phyloP scores from a whole-genome alignment of 2,888 invertebrate species.

The Luperina testacea region DNA sequence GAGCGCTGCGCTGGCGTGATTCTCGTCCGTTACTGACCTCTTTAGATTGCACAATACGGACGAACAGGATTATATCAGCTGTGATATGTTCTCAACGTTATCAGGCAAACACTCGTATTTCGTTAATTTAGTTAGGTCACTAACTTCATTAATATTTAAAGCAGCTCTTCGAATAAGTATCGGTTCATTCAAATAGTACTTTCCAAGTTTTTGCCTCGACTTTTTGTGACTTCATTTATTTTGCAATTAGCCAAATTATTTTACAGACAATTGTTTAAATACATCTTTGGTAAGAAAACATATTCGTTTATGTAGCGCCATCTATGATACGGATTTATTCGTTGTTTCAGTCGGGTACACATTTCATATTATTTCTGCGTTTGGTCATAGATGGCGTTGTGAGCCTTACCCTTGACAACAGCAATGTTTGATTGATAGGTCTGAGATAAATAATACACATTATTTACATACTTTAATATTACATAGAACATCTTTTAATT shows the following conservation, averaged over 20 bases:
- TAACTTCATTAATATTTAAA: constrained; percentile 20
- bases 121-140: constrained; percentile 27
- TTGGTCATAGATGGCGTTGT: constrained; percentile 59
- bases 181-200: neutral
- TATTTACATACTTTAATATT: constrained; percentile 77
- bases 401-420: constrained; percentile 13
- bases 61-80: constrained; percentile 24
- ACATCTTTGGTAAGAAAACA: neutral
- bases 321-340: constrained; percentile 37
- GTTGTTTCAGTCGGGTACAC: neutral
- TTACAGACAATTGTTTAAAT: neutral
- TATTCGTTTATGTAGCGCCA: constrained; percentile 44
- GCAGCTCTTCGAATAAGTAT: neutral
- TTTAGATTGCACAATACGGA: constrained; percentile 51
- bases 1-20: neutral
- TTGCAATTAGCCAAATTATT: constrained; percentile 27
- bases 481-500: constrained; percentile 85
- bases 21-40: constrained; percentile 49
- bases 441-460: constrained; percentile 44
- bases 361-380: neutral
- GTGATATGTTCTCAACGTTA: constrained; percentile 25
- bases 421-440: neutral
- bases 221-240: constrained; percentile 5
- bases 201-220: neutral
- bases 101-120: constrained; percentile 27